Conservation (phyloP, 2,888 invertebrate species). For the Rhingia campestris region DNA sequence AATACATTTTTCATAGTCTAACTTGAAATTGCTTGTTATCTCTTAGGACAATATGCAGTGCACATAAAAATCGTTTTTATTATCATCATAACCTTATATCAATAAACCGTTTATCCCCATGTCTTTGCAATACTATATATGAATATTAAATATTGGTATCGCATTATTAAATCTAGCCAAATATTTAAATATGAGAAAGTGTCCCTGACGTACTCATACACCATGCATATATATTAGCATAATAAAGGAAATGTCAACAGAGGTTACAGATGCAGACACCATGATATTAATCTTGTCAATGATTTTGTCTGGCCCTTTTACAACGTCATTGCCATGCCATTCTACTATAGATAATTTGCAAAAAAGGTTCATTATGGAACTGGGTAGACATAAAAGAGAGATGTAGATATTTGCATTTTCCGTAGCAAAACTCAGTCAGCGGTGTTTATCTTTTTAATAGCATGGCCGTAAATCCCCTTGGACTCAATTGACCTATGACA, state of each 20-base stretch:
- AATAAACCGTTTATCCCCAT: too few species aligned
- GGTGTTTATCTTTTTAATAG: slow-evolving; percentile 71
- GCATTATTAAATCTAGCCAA: too few species aligned
- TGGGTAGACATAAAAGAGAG: background rate
- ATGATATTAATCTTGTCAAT: slow-evolving; percentile 68
- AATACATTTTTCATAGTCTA: too few species aligned
- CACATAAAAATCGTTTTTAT: too few species aligned
- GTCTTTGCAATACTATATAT: too few species aligned
- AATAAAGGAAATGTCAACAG: slow-evolving; percentile 18
- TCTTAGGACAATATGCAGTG: too few species aligned
- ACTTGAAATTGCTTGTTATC: too few species aligned
- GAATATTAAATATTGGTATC: too few species aligned
- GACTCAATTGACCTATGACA: slow-evolving; percentile 61
- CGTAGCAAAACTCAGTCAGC: slow-evolving; percentile 20
- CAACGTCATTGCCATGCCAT: slow-evolving; percentile 41
- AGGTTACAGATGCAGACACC: slow-evolving; percentile 60
- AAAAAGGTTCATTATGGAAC: slow-evolving; percentile 18
- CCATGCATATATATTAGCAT: too few species aligned
- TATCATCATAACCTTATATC: too few species aligned
- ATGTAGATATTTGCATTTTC: slow-evolving; percentile 60
- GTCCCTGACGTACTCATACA: too few species aligned
- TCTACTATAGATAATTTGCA: slow-evolving; percentile 44
- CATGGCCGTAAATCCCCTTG: slow-evolving; percentile 60
- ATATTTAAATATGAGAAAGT: too few species aligned
- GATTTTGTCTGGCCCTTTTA: slow-evolving; percentile 35